phyloP scores from a whole-genome alignment of 2,888 invertebrate species.

The Hypomecis punctinalis region DNA sequence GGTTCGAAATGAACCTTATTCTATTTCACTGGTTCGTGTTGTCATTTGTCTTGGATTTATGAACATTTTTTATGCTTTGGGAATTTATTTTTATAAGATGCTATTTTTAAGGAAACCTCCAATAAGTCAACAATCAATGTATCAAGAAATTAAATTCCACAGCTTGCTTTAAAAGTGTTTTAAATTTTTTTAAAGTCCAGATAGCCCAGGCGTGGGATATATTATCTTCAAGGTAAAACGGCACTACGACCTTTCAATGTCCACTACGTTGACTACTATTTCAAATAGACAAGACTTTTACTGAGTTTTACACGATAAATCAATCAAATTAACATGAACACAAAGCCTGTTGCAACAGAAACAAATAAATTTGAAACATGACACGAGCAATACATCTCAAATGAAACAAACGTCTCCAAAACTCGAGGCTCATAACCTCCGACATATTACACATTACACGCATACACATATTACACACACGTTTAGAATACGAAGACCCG shows the following conservation, averaged over 20 bases:
- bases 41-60: background rate
- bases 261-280: too few species aligned
- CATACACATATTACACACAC: conserved; percentile 4
- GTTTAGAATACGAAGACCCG: conserved; percentile 15
- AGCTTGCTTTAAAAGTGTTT: too few species aligned
- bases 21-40: conserved; percentile 15
- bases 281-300: too few species aligned
- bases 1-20: conserved; percentile 32
- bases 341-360: background rate
- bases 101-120: too few species aligned
- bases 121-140: too few species aligned
- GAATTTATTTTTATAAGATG: too few species aligned
- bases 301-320: background rate
- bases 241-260: too few species aligned
- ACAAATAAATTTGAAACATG: background rate
- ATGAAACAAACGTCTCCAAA: conserved; percentile 13
- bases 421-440: conserved; percentile 12
- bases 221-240: too few species aligned
- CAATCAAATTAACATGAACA: background rate
- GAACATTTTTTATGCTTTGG: too few species aligned
- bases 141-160: too few species aligned
- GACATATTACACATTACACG: conserved; percentile 3
- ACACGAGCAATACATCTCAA: background rate
- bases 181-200: too few species aligned
- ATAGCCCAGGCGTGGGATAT: too few species aligned